These are phyloP conservation scores for Anguilla pacifica DNA, from an alignment of 2,797 vertebrate species.

Conservation along the genomic window DNA sequence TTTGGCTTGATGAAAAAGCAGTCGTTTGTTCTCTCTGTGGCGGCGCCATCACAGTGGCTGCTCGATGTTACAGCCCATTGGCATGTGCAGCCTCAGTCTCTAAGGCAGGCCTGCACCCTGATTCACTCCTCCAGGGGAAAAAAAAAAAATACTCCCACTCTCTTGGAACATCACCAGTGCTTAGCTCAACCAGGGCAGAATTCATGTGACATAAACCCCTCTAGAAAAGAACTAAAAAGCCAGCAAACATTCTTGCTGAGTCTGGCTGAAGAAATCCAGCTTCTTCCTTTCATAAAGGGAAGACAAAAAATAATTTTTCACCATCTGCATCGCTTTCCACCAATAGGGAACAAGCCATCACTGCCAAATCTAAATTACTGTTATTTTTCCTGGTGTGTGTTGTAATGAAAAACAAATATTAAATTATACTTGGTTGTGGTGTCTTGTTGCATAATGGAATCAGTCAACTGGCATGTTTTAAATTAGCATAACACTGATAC, in stretches of 20 bases:
- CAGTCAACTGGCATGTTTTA: background rate
- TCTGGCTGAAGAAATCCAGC: background rate
- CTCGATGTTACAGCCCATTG: background rate
- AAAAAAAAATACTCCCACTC: background rate
- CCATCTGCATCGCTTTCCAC: background rate
- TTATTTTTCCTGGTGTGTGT: no score
- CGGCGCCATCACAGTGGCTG: background rate
- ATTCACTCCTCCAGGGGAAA: background rate
- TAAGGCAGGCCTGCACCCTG: background rate
- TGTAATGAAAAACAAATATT: no score
- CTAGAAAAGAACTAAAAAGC: background rate
- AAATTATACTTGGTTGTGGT: background rate
- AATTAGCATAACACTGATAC: background rate
- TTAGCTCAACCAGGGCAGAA: background rate
- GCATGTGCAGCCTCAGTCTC: background rate
- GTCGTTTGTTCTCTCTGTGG: background rate
- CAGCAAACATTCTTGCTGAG: background rate
- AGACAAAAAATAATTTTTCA: background rate
- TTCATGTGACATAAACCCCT: background rate
- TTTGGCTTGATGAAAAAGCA: background rate
- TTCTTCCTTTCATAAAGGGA: background rate
- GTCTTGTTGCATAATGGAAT: background rate
- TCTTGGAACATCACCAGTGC: background rate
- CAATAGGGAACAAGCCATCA: background rate
- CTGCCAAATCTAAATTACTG: no score